Conservation (phyloP, 2,888 invertebrate genomes). For the Piscicola geometra region DNA sequence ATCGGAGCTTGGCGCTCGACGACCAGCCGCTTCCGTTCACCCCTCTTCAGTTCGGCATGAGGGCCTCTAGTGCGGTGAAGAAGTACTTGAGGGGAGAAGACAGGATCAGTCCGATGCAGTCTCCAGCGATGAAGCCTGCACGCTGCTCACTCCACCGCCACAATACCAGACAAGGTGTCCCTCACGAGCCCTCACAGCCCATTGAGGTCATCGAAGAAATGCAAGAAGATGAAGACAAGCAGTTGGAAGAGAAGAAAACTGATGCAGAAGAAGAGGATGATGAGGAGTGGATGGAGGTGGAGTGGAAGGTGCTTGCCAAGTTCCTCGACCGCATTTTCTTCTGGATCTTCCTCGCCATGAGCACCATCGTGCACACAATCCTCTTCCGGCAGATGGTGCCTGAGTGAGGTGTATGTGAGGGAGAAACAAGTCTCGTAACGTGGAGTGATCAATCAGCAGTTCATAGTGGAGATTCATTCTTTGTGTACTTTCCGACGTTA, state of each 20-base stretch:
- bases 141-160: not conserved
- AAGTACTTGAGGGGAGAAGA: not conserved
- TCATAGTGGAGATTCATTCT: too few relatives aligned
- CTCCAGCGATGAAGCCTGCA: not conserved
- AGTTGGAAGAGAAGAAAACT: not conserved
- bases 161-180: not conserved
- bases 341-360: conserved; percentile 46
- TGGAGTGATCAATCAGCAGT: too few relatives aligned
- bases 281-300: conserved; percentile 37
- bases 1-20: not conserved
- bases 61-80: not conserved
- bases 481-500: too few relatives aligned
- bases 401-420: not conserved
- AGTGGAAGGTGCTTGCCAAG: conserved; percentile 45
- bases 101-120: too few relatives aligned
- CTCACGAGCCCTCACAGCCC: not conserved
- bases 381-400: conserved; percentile 44
- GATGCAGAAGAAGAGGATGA: conserved; percentile 21
- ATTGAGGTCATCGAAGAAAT: not conserved
- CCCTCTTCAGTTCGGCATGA: not conserved
- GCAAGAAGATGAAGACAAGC: conserved; percentile 4
- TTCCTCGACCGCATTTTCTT: conserved; percentile 45
- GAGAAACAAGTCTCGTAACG: too few relatives aligned
- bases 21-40: too few relatives aligned
- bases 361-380: conserved; percentile 38